Conservation (phyloP, 2,888 invertebrate genomes). For the Stegophylla sp. region DNA sequence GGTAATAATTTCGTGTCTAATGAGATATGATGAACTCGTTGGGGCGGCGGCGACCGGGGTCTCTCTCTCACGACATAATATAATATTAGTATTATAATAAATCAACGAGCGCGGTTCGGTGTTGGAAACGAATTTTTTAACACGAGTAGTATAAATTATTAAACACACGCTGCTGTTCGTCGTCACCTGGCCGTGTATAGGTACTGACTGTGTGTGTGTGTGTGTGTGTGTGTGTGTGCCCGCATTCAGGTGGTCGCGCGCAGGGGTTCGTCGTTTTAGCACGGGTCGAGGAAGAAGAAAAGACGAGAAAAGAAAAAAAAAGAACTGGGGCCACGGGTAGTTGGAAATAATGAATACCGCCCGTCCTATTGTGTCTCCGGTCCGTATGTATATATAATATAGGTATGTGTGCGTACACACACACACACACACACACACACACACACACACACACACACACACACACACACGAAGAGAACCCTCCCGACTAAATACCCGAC, state of each 20-base stretch:
- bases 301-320: slow-evolving; percentile 6
- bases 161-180: neutral
- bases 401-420: no score
- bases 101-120: slow-evolving; percentile 49
- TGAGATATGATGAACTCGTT: slow-evolving; percentile 37
- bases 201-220: no score
- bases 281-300: slow-evolving; percentile 36
- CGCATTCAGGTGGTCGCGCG: slow-evolving; percentile 24
- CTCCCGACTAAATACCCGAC: slow-evolving; percentile 27
- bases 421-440: neutral
- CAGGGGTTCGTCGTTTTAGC: slow-evolving; percentile 23
- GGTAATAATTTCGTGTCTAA: slow-evolving; percentile 51
- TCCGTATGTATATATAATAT: no score
- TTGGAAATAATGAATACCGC: slow-evolving; percentile 30
- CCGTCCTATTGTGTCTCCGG: slow-evolving; percentile 28
- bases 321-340: slow-evolving; percentile 18
- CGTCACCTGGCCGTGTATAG: slow-evolving; percentile 37
- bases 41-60: neutral
- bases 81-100: slow-evolving; percentile 21
- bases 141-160: slow-evolving; percentile 3
- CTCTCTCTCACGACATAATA: slow-evolving; percentile 21
- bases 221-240: no score
- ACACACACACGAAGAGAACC: neutral
- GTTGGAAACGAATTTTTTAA: slow-evolving; percentile 41
- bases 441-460: neutral